A percentile compares a stretch with the other conserved stretches of the same genome.
phyloP scores from a whole-genome alignment of 1,140 invertebrate species.

The Drosophila tani region DNA sequence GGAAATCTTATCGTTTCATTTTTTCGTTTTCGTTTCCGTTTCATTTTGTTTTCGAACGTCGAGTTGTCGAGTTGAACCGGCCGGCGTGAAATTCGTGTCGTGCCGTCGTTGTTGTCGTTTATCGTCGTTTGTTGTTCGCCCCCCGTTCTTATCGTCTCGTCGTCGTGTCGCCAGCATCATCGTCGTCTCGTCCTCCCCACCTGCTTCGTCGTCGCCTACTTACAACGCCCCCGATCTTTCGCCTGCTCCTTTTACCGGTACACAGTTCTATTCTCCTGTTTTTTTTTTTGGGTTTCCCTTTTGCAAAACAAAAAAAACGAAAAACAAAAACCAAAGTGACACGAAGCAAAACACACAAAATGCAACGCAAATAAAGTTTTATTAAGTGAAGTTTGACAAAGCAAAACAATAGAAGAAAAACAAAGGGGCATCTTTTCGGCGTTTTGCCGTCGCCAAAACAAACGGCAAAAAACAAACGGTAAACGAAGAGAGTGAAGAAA shows the following conservation, averaged over 20 bases:
- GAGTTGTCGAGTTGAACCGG: slow-evolving; percentile 79
- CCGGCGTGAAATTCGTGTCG: slow-evolving; percentile 84
- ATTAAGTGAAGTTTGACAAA: slow-evolving; percentile 21
- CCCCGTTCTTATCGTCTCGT: slow-evolving; percentile 9
- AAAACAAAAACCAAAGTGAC: slow-evolving; percentile 2
- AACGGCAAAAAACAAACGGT: slow-evolving; percentile 28
- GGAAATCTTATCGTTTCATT: slow-evolving; percentile 18
- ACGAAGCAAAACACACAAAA: slow-evolving; percentile 10
- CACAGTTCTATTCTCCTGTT: not conserved
- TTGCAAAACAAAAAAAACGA: not conserved
- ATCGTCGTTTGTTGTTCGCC: slow-evolving; percentile 21
- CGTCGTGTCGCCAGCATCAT: slow-evolving; percentile 13
- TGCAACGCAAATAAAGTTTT: slow-evolving; percentile 8
- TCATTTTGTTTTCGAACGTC: slow-evolving; percentile 53
- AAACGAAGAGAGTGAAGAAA: slow-evolving; percentile 13
- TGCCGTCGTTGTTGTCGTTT: slow-evolving; percentile 34
- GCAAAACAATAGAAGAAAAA: slow-evolving; percentile 16
- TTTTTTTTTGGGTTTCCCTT: slow-evolving; percentile 1
- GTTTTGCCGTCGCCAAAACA: slow-evolving; percentile 80
- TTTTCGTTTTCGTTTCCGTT: slow-evolving; percentile 23
- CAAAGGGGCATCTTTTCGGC: slow-evolving; percentile 12
- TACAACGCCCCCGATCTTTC: not conserved
- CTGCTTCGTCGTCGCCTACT: slow-evolving; percentile 5
- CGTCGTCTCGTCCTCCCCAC: slow-evolving; percentile 10
- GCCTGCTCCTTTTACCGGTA: slow-evolving; percentile 10